phyloP scores from a whole-genome alignment of 2,888 invertebrate species.

The Eilema griseolum region DNA sequence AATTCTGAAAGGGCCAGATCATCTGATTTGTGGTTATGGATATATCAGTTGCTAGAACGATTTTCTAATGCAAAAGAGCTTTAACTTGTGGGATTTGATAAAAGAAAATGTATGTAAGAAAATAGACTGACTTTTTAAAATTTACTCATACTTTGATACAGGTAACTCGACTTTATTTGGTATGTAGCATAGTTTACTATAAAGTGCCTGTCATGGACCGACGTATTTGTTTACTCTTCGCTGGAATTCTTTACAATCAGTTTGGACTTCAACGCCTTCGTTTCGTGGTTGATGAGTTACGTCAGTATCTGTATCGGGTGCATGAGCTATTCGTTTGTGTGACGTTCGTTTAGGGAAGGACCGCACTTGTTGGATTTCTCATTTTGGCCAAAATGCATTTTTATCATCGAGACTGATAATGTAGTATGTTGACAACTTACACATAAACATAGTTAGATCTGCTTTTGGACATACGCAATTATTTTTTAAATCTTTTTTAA shows the following conservation, averaged over 20 bases:
- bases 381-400: conserved; percentile 85
- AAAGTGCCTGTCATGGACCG: conserved; percentile 64
- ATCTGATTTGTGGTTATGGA: conserved; percentile 61
- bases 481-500: conserved; percentile 79
- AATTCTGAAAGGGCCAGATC: conserved; percentile 68
- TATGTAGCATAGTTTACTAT: conserved; percentile 62
- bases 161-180: conserved; percentile 77
- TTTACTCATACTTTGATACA: conserved; percentile 82
- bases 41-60: conserved; percentile 68
- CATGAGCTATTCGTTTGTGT: conserved; percentile 66
- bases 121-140: conserved; percentile 83
- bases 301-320: conserved; percentile 78
- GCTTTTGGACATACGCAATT: conserved; percentile 80
- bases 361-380: conserved; percentile 80
- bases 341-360: conserved; percentile 61
- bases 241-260: conserved; percentile 18
- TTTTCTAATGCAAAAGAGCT: conserved; percentile 78
- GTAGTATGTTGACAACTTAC: conserved; percentile 80
- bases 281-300: conserved; percentile 37
- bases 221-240: conserved; percentile 37
- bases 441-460: conserved; percentile 81
- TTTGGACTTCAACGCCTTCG: conserved; percentile 14
- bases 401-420: conserved; percentile 85
- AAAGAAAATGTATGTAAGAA: conserved; percentile 69
- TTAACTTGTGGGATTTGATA: conserved; percentile 80